A percentile compares a stretch with the other conserved stretches of the same genome.
Evolutionary conservation across 2,888 invertebrate species (phyloP).

Genomic region (Argynnis bischoffii): DNA sequence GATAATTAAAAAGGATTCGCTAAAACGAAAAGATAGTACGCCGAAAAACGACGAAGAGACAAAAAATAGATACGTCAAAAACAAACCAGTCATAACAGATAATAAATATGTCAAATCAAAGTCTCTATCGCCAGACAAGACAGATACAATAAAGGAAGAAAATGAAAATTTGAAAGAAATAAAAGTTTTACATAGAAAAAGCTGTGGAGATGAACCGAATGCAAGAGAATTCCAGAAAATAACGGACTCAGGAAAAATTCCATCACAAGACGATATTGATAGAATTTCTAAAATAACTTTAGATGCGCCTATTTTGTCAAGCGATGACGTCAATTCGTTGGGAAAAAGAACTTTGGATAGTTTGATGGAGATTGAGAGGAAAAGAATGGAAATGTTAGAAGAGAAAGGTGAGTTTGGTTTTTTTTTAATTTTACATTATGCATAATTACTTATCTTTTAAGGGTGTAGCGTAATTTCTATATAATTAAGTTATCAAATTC

Average conservation of each 20-base stretch:
- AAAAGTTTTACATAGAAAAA: conserved; percentile 66
- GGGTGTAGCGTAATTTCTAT: too few species aligned
- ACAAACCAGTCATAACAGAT: conserved; percentile 61
- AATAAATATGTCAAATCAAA: conserved; percentile 76
- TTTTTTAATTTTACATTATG: neutral
- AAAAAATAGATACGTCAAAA: conserved; percentile 72
- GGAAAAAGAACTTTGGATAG: conserved; percentile 92
- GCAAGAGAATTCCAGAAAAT: conserved; percentile 64
- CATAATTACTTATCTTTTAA: too few species aligned
- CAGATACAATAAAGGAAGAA: conserved; percentile 58
- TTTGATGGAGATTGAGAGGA: conserved; percentile 94
- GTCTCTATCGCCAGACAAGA: conserved; percentile 69
- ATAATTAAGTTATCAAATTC: too few species aligned
- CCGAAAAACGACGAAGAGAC: conserved; percentile 51
- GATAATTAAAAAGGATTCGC: conserved; percentile 77
- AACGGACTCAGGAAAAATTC: conserved; percentile 76
- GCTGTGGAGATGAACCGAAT: conserved; percentile 75
- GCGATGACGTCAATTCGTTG: conserved; percentile 85
- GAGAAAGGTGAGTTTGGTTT: conserved; percentile 88
- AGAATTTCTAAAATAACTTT: conserved; percentile 94
- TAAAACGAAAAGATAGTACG: conserved; percentile 60
- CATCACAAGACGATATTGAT: conserved; percentile 93
- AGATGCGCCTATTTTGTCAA: conserved; percentile 89
- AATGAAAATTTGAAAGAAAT: conserved; percentile 36
- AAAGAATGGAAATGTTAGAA: conserved; percentile 91